Base-by-base conservation (phyloP, 2,888 invertebrate genomes). In the Beris morrisii region DNA sequence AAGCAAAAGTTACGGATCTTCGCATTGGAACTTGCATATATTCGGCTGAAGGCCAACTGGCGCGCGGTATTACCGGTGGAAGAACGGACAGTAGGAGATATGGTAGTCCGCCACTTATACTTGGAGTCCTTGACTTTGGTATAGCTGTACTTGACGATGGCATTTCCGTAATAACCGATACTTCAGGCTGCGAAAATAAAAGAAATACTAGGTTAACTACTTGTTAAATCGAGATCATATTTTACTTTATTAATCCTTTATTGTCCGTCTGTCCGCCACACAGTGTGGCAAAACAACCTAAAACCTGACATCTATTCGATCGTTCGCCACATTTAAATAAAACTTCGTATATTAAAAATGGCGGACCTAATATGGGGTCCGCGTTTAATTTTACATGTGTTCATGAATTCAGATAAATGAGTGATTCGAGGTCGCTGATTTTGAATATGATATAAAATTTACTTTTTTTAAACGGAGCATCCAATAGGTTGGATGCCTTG, bases 41-140 rank as follows among this genome's bases (percentile, higher is more conserved):
- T 73, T 89, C 88, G 0, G 89, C 87, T 11, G 89, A 89, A 0
- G 90, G 90, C 90, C 90, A 90, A 77, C 88, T 88, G 5, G 90
- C 90, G 50, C 90, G 83, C 0, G 90, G 90, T 64, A 90, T 90
- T 59, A 90, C 89, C 2, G 90, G 89, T 0, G 90, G 90, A 0
- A 90, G 81, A 6, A 90, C 89, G 15, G 89, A 89, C 3, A 90
- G 84, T 38, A 90, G 79, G 7, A 90, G 82, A 79, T 89, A 84
- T 0, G 90, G 90, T 28, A 89, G 80, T 15, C 89, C 89, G 12
- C 89, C 88, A 32, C 86, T 85, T 67, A 89, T 84, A 75, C 89
- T 89, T 0, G 87, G 87, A 6, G 88, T 87, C 43, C 87, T 75
- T 0, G 78, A 75, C 31, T 79, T 79, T 28, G 65, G 65, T 63